Evolutionary conservation across 1,140 invertebrate genomes (phyloP).

Genomic region (Pseudomyrmex pallidus): DNA sequence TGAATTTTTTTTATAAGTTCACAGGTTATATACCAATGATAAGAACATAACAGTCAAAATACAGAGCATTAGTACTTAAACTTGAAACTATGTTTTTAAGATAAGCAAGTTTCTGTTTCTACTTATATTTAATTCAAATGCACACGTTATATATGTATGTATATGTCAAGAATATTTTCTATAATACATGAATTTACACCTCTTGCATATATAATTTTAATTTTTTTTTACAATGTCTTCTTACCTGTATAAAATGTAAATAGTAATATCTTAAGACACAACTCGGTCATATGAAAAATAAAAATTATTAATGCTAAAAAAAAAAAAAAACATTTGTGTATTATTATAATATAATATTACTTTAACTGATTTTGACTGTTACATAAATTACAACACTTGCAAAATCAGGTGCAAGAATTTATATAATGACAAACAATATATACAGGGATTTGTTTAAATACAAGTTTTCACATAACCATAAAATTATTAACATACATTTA

Average conservation of each 20-base stretch:
- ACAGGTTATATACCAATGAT: constrained; percentile 66
- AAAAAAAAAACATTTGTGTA: constrained; percentile 19
- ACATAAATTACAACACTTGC: constrained; percentile 62
- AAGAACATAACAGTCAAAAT: constrained; percentile 73
- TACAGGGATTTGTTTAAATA: constrained; percentile 51
- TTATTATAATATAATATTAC: too few relatives aligned
- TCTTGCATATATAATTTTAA: constrained; percentile 40
- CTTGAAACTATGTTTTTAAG: constrained; percentile 35
- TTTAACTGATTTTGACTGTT: constrained; percentile 72
- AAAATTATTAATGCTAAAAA: constrained; percentile 42
- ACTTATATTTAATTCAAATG: constrained; percentile 42
- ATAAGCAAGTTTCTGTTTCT: constrained; percentile 1
- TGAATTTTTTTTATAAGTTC: constrained; percentile 48
- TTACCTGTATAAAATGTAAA: constrained; percentile 49
- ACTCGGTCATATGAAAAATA: constrained; percentile 44
- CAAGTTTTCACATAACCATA: constrained; percentile 49
- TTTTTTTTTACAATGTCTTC: constrained; percentile 30
- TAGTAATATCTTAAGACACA: constrained; percentile 56
- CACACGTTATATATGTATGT: not conserved
- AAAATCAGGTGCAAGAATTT: constrained; percentile 62
- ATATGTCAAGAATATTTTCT: constrained; percentile 48
- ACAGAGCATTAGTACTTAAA: constrained; percentile 46
- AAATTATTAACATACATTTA: constrained; percentile 55
- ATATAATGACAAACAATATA: constrained; percentile 43
- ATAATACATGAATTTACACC: constrained; percentile 53